These are phyloP conservation scores for Leptinotarsa texana DNA, from an alignment of 1,140 invertebrate genomes.

Conservation along the genomic window DNA sequence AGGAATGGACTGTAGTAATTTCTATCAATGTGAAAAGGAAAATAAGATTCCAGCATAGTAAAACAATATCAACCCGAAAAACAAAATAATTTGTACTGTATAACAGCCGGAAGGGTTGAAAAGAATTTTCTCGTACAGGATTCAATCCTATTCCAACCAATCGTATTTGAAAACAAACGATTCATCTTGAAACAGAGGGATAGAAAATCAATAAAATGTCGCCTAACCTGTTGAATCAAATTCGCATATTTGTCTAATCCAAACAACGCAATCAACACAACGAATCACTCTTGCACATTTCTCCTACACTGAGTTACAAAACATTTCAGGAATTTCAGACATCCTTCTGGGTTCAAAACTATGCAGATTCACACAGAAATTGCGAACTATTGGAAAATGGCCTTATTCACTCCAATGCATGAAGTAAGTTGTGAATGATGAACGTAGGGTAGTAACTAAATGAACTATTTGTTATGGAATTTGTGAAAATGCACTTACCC, in stretches of 20 bases:
- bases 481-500: background rate
- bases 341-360: background rate
- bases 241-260: background rate
- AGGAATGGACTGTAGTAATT: too few species aligned
- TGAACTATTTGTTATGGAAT: background rate
- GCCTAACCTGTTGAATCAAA: background rate
- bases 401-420: background rate
- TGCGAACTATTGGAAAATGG: background rate
- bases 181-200: background rate
- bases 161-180: background rate
- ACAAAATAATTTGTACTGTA: too few species aligned
- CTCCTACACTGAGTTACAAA: background rate
- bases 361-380: background rate
- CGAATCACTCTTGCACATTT: background rate
- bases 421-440: too few species aligned
- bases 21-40: too few species aligned
- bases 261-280: background rate
- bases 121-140: background rate
- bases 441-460: too few species aligned
- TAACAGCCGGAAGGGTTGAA: background rate
- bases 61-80: background rate
- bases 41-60: too few species aligned
- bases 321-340: background rate
- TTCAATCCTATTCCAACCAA: too few species aligned
- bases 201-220: background rate